Base-by-base conservation (phyloP, 1,140 invertebrate genomes). In the Procambarus clarkii region DNA sequence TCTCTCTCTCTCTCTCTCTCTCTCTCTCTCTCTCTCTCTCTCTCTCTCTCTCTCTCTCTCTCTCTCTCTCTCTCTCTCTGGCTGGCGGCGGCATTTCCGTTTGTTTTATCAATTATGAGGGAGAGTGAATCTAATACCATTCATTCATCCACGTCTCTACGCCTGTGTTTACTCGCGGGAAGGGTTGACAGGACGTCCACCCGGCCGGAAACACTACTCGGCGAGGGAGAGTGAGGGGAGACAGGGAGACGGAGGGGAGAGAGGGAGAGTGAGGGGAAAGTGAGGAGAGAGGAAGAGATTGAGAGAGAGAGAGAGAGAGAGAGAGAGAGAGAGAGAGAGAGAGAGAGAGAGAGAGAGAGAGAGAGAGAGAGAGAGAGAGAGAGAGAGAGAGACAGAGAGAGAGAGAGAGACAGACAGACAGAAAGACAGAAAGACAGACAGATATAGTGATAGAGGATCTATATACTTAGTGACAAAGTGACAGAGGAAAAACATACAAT, bases 41-140 rank as follows among this genome's bases (percentile, higher is more conserved):
- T 11, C 34, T 34, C 58, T 50, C n/a, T 50, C 81, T 8, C n/a
- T 18, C 77, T 13, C 48, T n/a, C 45, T 21, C 48, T 8, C 77
- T 69, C 45, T 13, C 45, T 3, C 77, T 46, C 48, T 24, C 77
- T 83, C 58, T 45, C 81, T 24, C 81, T 83, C 64, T 50, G n/a
- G 69, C 24, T 34, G 69, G 69, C 69, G 69, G 69, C 81, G 58
- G 58, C 58, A 69, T 83, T 83, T 83, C 81, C 81, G 81, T 83
- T 83, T 83, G 81, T 83, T 83, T 83, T 83, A 83, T 83, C 81
- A 83, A 83, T 83, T 83, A 83, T 83, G 81, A 83, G 81, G 58
- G 58, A 45, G 81, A 69, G 58, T 50, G 81, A 34, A 74, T 74
- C 21, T 74, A 74, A 74, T 74, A 74, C 69, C 69, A 74, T 74